Percentiles rank a stretch among this genome's conserved stretches.
Evolutionary conservation across 1,140 invertebrate species (phyloP).

Genomic region (Geopemphigus sp.): DNA sequence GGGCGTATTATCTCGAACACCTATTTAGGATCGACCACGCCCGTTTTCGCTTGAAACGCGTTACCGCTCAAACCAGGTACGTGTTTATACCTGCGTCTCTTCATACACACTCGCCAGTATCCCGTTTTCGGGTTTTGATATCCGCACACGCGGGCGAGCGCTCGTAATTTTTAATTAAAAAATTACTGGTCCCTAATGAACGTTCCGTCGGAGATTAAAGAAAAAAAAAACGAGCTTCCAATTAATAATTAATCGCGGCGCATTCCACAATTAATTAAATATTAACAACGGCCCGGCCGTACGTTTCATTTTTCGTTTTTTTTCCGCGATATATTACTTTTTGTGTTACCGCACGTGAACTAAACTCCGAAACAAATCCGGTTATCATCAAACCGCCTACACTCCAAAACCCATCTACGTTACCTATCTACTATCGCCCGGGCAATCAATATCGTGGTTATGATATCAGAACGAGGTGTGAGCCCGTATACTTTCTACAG

Average conservation of each 20-base stretch:
- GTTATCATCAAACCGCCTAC: background rate
- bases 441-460: no score
- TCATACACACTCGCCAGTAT: background rate
- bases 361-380: background rate
- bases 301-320: background rate
- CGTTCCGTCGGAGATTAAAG: background rate
- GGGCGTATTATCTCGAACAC: no score
- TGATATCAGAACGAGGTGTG: no score
- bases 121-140: background rate
- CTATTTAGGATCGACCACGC: conserved; percentile 3
- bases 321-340: background rate
- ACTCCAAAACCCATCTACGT: background rate
- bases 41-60: background rate
- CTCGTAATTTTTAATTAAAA: conserved; percentile 27
- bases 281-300: background rate
- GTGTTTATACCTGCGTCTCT: background rate
- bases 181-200: conserved; percentile 17
- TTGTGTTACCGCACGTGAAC: background rate
- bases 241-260: background rate
- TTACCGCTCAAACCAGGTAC: background rate
- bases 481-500: no score
- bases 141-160: background rate
- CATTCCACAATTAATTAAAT: conserved; percentile 17
- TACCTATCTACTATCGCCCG: background rate
- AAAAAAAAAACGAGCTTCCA: no score